Percentiles rank a stretch among this genome's conserved stretches.
Conservation (phyloP, 2,797 vertebrate species). For the Micrastur ruficollis region DNA sequence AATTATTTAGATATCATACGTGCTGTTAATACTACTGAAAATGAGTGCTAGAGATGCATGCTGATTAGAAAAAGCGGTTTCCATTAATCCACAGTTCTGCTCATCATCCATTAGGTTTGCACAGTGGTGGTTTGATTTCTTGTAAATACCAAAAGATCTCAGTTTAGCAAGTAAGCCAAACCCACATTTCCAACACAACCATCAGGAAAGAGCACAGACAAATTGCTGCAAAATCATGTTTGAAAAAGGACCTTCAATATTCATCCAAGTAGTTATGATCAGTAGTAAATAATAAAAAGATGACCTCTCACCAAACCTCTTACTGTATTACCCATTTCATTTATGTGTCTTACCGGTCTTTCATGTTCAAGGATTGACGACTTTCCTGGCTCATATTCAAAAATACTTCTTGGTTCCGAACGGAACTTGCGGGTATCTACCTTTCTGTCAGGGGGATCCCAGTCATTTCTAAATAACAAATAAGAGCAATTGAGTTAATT, state of each 20-base stretch:
- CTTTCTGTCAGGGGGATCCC: slow-evolving; percentile 96
- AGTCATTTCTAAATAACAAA: slow-evolving; percentile 84
- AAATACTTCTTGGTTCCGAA: slow-evolving; percentile 97
- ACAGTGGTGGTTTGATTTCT: neutral
- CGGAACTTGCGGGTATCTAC: slow-evolving; percentile 96
- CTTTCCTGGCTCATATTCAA: slow-evolving; percentile 98
- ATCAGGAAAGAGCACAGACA: neutral
- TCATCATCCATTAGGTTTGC: neutral
- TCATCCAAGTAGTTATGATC: neutral
- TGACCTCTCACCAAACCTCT: neutral
- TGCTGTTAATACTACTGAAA: neutral
- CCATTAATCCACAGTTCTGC: neutral
- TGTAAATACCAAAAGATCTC: neutral
- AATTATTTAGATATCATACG: neutral
- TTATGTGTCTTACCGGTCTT: slow-evolving; percentile 86
- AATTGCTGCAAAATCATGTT: neutral
- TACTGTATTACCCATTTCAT: neutral
- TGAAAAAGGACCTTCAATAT: neutral
- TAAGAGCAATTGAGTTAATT: neutral
- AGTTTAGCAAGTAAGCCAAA: neutral
- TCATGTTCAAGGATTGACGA: slow-evolving; percentile 96
- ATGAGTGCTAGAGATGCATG: neutral
- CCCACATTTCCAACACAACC: neutral
- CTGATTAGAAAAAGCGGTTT: neutral
- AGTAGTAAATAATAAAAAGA: neutral